Percentiles rank a stretch among this genome's conserved stretches.
Conservation (phyloP, 2,797 vertebrate genomes). For the Knipowitschia caucasica region DNA sequence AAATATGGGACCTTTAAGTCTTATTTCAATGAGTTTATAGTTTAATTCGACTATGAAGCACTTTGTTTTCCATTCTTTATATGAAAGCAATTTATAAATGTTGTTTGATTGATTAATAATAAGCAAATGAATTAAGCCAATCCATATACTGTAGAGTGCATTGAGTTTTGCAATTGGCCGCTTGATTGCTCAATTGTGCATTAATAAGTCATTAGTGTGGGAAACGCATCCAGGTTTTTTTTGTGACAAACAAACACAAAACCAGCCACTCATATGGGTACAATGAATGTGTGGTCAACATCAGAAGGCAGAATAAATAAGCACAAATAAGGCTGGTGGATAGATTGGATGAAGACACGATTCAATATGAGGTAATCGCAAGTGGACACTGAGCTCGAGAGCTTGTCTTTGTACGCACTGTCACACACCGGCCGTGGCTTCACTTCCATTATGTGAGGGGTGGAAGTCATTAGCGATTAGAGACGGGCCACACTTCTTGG, state of each 20-base stretch:
- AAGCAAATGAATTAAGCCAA: conserved; percentile 2
- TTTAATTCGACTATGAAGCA: no score
- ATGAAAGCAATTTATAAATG: neutral
- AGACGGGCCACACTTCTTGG: conserved; percentile 35
- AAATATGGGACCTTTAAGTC: no score
- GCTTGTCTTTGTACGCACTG: conserved; percentile 14
- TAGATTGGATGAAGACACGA: conserved; percentile 14
- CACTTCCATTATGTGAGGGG: conserved; percentile 39
- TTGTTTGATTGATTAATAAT: neutral
- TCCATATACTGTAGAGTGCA: conserved; percentile 22
- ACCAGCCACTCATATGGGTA: conserved; percentile 45
- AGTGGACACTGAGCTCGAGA: neutral
- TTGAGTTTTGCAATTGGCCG: conserved; percentile 48
- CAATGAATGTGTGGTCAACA: conserved; percentile 37
- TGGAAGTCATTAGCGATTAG: conserved; percentile 45
- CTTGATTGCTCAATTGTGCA: conserved; percentile 54
- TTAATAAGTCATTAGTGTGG: conserved; percentile 63
- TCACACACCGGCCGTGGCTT: conserved; percentile 27
- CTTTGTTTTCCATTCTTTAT: no score
- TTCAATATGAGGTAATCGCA: conserved; percentile 5
- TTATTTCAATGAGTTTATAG: no score
- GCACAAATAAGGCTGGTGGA: conserved; percentile 9
- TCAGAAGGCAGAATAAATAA: conserved; percentile 15
- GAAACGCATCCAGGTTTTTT: conserved; percentile 50
- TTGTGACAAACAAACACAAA: conserved; percentile 57